phyloP scores from a whole-genome alignment of 2,888 invertebrate species.

The Scaptomyza polygonia region DNA sequence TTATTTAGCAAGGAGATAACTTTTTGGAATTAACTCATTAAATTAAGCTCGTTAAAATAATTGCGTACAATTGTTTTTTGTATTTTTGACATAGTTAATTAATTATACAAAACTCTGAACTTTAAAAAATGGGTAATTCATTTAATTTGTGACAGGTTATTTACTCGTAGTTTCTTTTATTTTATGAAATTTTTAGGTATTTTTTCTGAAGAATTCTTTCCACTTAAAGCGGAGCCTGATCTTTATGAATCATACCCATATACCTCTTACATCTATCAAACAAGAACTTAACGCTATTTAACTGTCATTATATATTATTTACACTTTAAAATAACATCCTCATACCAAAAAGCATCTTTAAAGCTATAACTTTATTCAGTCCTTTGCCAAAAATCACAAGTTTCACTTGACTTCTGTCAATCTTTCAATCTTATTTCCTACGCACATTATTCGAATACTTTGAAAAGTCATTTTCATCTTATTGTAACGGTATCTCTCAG shows the following conservation, averaged over 20 bases:
- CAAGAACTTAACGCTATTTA: not conserved
- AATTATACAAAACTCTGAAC: not conserved
- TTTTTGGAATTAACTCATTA: conserved; percentile 3
- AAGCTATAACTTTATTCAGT: not conserved
- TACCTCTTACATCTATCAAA: not conserved
- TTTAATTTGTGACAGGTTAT: not conserved
- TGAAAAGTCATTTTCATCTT: conserved; percentile 5
- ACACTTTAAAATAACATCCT: not conserved
- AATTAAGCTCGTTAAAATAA: conserved; percentile 20
- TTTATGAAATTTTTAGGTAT: too few species aligned
- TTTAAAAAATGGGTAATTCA: not conserved
- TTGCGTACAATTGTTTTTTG: not conserved
- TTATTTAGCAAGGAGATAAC: conserved; percentile 9
- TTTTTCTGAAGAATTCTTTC: too few species aligned
- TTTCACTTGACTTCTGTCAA: not conserved
- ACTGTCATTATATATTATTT: not conserved
- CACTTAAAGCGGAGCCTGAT: too few species aligned
- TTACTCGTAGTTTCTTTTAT: not conserved
- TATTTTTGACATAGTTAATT: not conserved
- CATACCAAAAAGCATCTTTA: not conserved
- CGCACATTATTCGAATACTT: not conserved
- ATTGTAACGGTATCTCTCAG: not conserved
- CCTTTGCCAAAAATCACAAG: not conserved
- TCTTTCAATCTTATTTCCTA: not conserved
- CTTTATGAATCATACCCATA: too few species aligned